phyloP scores from a whole-genome alignment of 2,888 invertebrate species.

The Ecliptopera silaceata region DNA sequence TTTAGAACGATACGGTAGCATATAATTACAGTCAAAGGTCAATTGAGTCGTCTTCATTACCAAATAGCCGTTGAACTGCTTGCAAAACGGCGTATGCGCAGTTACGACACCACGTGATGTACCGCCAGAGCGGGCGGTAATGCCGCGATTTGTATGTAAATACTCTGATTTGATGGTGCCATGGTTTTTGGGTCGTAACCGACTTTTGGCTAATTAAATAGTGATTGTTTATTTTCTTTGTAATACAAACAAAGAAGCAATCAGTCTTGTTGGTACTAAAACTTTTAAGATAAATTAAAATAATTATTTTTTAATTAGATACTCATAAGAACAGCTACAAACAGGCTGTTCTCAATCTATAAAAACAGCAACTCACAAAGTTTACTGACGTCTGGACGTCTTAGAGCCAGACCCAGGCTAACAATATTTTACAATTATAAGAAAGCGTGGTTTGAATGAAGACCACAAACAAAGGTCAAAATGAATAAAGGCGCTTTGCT shows the following conservation, averaged over 20 bases:
- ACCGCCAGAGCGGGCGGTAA: conserved; percentile 6
- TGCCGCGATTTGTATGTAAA: conserved; percentile 24
- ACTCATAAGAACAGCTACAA: too few species aligned
- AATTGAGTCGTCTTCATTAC: conserved; percentile 12
- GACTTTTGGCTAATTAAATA: conserved; percentile 6
- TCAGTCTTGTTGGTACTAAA: too few species aligned
- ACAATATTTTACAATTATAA: too few species aligned
- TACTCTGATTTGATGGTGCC: conserved; percentile 11
- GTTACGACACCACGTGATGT: conserved; percentile 12
- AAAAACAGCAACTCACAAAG: too few species aligned
- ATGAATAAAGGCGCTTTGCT: conserved; percentile 9
- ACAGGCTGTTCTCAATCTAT: too few species aligned
- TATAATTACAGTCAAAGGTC: conserved; percentile 19
- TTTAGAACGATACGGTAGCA: conserved; percentile 13
- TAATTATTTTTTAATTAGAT: too few species aligned
- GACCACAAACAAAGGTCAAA: conserved; percentile 19
- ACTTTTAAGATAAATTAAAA: too few species aligned
- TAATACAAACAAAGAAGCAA: conserved; percentile 12
- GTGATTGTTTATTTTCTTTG: conserved; percentile 6
- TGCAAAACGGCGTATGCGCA: conserved; percentile 15
- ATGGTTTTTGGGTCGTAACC: conserved; percentile 15
- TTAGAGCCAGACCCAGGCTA: not conserved
- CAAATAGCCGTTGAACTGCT: conserved; percentile 14
- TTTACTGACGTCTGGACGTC: too few species aligned
- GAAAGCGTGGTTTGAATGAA: conserved; percentile 22